Conservation (phyloP, 2,797 vertebrate genomes). For the Sphaeramia orbicularis region DNA sequence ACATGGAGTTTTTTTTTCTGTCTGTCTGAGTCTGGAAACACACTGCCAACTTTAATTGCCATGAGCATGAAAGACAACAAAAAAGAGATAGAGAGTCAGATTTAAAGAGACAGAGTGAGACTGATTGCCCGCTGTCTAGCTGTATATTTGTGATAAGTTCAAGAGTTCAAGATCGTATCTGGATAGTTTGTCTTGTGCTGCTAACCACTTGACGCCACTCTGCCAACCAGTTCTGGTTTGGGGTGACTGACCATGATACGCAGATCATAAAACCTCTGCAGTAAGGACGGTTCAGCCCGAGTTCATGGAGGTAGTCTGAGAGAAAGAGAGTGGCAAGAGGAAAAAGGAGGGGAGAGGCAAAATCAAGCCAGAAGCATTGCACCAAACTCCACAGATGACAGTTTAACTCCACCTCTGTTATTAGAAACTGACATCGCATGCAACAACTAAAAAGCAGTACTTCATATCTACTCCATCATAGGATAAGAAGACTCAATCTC, state of each 20-base stretch:
- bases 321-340: constrained; percentile 29
- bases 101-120: constrained; percentile 57
- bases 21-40: constrained; percentile 28
- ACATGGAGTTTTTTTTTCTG: constrained; percentile 24
- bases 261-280: constrained; percentile 77
- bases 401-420: constrained; percentile 49
- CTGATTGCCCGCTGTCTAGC: constrained; percentile 50
- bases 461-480: constrained; percentile 28
- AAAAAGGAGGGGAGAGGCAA: constrained; percentile 26
- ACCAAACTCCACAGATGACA: constrained; percentile 36
- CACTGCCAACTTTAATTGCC: constrained; percentile 60
- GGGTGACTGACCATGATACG: constrained; percentile 78
- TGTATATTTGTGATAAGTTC: constrained; percentile 71
- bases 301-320: constrained; percentile 72
- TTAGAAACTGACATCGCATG: constrained; percentile 44
- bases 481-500: constrained; percentile 1
- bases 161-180: constrained; percentile 80
- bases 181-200: constrained; percentile 72
- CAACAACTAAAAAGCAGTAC: constrained; percentile 9
- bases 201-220: constrained; percentile 77
- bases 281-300: constrained; percentile 72
- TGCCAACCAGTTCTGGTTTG: constrained; percentile 82
- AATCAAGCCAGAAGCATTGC: constrained; percentile 32
- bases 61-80: constrained; percentile 34
- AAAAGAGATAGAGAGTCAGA: constrained; percentile 37